Evolutionary conservation across 1,140 invertebrate species (phyloP), one percentile per base, ranked within the genome.

Genomic region (Caenorhabditis remanei): DNA sequence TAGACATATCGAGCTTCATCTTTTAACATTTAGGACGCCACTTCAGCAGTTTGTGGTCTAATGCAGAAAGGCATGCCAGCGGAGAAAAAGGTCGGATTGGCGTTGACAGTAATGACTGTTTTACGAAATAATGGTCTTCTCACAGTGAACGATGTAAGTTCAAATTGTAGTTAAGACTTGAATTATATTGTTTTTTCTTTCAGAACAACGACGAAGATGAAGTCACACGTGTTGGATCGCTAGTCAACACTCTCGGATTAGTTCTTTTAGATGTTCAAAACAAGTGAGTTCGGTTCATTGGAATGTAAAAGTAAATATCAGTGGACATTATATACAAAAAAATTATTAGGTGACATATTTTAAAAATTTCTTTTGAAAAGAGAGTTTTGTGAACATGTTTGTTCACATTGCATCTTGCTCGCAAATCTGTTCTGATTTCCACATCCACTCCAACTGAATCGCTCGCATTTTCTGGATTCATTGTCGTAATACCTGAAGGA

Each of bases 381-480:
- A 4, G 71, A 50, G 46, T 79, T 79, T n/a, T 79, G 71, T 24
- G 46, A 65, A 43, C 85, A 85, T 1, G 85, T 75, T 24, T 85
- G 63, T 83, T 87, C 86, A 56, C 86, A 87, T 40, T 83, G 75
- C 41, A 84, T 58, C 41, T 56, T 56, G 43, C 55, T 83, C 7
- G 82, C 43, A 50, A 88, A 88, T 32, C 85, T 43, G 32, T 88
- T 88, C 21, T 67, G 67, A 58, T 88, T 88, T 41, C 87, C 87
- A 88, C 87, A 88, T 13, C 87, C 87, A 84, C 87, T 88, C 53
- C 75, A 88, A 48, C 87, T 87, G 53, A 88, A 88, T 56, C 87
- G 53, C 46, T 88, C 85, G 40, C 87, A 88, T 71, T 83, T 83
- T 50, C 83, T 32, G n/a, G 85, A 58, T 87, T 88, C 87, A 14